These are phyloP conservation scores for Chlorodrepanis virens DNA, from an alignment of 2,113 vertebrate species.

Conservation along the genomic window DNA sequence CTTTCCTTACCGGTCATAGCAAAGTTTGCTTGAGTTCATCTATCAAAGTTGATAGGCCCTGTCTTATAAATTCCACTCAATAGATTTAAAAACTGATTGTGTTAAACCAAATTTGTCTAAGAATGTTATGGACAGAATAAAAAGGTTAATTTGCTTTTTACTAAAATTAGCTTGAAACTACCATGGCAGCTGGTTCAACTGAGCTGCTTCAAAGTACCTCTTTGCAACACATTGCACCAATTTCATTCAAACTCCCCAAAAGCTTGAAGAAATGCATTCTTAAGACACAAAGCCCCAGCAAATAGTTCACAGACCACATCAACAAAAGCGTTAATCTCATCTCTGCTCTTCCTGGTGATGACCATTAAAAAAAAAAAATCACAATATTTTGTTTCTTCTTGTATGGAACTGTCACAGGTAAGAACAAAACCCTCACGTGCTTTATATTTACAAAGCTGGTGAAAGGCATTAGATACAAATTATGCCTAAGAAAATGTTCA, in stretches of 20 bases:
- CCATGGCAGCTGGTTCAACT: neutral
- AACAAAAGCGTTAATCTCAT: neutral
- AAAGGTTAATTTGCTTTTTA: neutral
- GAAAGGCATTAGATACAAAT: neutral
- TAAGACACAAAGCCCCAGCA: neutral
- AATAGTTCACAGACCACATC: neutral
- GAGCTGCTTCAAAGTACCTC: neutral
- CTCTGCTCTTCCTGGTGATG: neutral
- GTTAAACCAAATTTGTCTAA: neutral
- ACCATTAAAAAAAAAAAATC: neutral
- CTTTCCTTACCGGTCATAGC: neutral
- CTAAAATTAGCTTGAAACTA: neutral
- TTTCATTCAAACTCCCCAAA: neutral
- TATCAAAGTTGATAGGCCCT: neutral
- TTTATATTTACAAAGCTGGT: neutral
- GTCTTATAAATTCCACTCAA: neutral
- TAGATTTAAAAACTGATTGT: neutral
- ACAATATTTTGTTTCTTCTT: neutral
- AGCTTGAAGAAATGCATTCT: neutral
- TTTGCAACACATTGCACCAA: neutral
- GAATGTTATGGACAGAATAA: neutral
- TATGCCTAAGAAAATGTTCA: neutral
- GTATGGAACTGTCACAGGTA: neutral
- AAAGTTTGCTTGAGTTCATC: constrained; percentile 16
- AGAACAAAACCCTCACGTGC: neutral